A percentile compares a stretch with the other conserved stretches of the same genome.
Evolutionary conservation across 2,797 vertebrate genomes (phyloP).

Genomic region (Phaenicophaeus curvirostris): DNA sequence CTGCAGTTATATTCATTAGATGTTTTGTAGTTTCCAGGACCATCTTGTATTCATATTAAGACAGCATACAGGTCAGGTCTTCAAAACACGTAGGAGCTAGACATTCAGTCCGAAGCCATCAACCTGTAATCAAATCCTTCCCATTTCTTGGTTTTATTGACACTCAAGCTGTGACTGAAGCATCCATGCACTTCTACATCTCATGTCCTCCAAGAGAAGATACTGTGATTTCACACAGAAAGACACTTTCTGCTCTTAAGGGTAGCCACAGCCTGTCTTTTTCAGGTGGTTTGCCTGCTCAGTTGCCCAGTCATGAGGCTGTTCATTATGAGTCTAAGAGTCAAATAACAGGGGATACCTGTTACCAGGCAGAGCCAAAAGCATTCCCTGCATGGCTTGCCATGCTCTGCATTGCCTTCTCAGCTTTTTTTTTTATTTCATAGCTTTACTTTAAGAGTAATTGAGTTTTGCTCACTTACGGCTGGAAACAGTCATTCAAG

Average conservation of each 20-base stretch:
- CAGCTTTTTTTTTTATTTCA: neutral
- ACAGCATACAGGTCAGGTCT: neutral
- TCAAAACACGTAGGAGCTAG: neutral
- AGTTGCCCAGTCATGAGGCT: neutral
- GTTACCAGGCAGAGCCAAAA: neutral
- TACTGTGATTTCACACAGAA: neutral
- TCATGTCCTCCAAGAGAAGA: neutral
- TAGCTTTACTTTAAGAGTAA: neutral
- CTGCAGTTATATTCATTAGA: neutral
- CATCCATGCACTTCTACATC: neutral
- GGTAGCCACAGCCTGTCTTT: neutral
- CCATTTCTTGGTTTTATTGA: neutral
- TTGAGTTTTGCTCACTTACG: neutral
- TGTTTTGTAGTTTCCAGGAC: accelerated
- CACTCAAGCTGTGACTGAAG: neutral
- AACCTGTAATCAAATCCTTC: neutral
- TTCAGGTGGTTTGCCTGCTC: neutral
- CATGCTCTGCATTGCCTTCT: neutral
- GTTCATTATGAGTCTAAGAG: neutral
- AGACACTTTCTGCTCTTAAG: neutral
- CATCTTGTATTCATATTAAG: neutral
- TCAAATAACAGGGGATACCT: neutral
- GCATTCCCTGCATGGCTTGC: neutral
- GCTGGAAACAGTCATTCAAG: neutral
- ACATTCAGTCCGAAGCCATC: neutral